A percentile compares a stretch with the other conserved stretches of the same genome.
phyloP scores from a whole-genome alignment of 2,113 vertebrate genomes.

The Prunella himalayana region DNA sequence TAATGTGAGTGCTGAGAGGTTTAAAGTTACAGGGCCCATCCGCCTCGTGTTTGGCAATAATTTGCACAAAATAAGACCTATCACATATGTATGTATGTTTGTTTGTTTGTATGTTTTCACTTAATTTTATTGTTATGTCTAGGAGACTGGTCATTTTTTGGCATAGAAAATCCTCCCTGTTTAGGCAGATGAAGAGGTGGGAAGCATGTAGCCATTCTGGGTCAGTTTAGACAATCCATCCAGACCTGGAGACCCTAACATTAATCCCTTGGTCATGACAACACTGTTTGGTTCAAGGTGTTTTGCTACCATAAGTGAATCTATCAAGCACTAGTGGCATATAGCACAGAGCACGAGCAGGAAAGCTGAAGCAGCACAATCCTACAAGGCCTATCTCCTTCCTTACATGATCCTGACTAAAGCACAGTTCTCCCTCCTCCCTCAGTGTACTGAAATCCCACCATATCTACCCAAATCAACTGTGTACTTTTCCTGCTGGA shows the following conservation, averaged over 20 bases:
- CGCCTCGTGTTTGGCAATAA: background rate
- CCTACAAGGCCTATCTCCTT: background rate
- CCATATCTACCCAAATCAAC: background rate
- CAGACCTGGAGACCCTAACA: rapidly evolving
- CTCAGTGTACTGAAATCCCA: background rate
- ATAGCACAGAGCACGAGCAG: rapidly evolving
- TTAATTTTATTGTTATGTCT: background rate
- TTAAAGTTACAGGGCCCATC: background rate
- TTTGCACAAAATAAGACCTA: background rate
- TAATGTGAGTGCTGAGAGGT: background rate
- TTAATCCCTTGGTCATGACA: background rate
- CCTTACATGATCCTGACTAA: background rate
- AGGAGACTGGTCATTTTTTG: background rate
- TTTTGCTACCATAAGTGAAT: background rate
- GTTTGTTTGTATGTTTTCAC: background rate
- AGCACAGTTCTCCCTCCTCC: background rate
- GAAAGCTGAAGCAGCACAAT: background rate
- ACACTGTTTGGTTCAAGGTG: background rate
- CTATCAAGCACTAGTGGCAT: background rate
- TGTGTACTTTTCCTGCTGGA: background rate
- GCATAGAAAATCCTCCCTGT: background rate
- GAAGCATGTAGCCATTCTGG: background rate
- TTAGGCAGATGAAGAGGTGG: background rate
- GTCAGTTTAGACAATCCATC: background rate
- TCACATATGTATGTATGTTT: background rate